Evolutionary conservation across 2,113 vertebrate species (phyloP).

Genomic region (Malaclemys terrapin): DNA sequence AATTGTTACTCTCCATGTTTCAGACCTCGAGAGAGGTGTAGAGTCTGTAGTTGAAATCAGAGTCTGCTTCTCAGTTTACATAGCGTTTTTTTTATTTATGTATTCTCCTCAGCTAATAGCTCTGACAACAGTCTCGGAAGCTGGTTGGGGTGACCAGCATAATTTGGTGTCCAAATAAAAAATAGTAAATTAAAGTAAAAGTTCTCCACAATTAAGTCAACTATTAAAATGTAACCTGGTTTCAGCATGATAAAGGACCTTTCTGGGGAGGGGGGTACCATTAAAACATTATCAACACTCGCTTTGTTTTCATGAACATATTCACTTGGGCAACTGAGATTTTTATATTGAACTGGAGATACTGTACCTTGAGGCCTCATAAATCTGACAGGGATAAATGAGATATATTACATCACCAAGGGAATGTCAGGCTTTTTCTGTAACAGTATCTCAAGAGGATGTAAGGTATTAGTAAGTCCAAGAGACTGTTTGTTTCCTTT

Average conservation of each 20-base stretch:
- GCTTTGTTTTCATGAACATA: not conserved
- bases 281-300: not conserved
- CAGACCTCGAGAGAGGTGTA: not conserved
- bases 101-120: not conserved
- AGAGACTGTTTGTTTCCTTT: slow-evolving; percentile 13
- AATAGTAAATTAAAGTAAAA: not conserved
- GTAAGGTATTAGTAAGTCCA: slow-evolving; percentile 1
- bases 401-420: not conserved
- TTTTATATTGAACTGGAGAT: not conserved
- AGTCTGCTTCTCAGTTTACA: not conserved
- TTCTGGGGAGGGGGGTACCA: not conserved
- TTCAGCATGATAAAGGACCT: not conserved
- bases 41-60: not conserved
- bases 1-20: not conserved
- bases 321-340: not conserved
- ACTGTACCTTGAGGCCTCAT: not conserved
- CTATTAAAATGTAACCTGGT: not conserved
- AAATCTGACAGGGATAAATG: not conserved
- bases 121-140: not conserved
- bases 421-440: not conserved
- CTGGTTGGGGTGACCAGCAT: not conserved
- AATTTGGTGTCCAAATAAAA: not conserved
- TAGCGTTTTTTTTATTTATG: not conserved
- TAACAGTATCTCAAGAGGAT: not conserved
- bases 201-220: not conserved